A percentile compares a stretch with the other conserved stretches of the same genome.
phyloP scores from a whole-genome alignment of 2,888 invertebrate species.

The Nomada ruficornis region DNA sequence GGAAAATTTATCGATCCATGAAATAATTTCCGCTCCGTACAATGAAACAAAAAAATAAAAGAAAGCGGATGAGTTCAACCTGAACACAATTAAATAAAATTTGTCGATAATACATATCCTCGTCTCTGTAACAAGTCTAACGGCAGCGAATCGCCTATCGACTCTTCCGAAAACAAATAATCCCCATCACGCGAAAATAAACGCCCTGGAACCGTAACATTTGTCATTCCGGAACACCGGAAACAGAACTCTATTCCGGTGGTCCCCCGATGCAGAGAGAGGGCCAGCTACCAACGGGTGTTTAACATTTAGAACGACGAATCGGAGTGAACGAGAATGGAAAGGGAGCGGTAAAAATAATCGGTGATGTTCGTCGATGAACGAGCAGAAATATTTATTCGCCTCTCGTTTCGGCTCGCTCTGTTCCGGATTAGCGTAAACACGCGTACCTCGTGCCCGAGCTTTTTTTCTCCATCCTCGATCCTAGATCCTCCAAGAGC shows the following conservation, averaged over 20 bases:
- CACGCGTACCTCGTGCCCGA: not conserved
- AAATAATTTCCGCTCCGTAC: no score
- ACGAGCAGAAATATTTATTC: constrained; percentile 9
- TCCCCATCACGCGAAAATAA: no score
- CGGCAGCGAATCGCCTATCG: no score
- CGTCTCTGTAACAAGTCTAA: no score
- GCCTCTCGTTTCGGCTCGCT: not conserved
- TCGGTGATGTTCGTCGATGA: not conserved
- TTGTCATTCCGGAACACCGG: not conserved
- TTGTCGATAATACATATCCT: no score
- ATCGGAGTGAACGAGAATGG: not conserved
- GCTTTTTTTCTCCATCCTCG: not conserved
- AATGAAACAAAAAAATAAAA: no score
- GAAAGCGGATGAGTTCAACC: no score
- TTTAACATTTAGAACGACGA: constrained; percentile 3
- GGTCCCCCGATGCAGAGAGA: no score
- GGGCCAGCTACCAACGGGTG: not conserved
- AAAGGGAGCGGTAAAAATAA: not conserved
- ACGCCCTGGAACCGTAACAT: not conserved
- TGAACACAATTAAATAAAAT: no score
- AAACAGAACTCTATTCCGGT: not conserved
- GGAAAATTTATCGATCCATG: no score
- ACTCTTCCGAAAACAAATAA: no score
- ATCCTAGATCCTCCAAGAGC: constrained; percentile 39
- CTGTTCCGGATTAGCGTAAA: constrained; percentile 38